Base-by-base conservation (phyloP, 2,113 vertebrate species). In the Cebus imitator region DNA sequence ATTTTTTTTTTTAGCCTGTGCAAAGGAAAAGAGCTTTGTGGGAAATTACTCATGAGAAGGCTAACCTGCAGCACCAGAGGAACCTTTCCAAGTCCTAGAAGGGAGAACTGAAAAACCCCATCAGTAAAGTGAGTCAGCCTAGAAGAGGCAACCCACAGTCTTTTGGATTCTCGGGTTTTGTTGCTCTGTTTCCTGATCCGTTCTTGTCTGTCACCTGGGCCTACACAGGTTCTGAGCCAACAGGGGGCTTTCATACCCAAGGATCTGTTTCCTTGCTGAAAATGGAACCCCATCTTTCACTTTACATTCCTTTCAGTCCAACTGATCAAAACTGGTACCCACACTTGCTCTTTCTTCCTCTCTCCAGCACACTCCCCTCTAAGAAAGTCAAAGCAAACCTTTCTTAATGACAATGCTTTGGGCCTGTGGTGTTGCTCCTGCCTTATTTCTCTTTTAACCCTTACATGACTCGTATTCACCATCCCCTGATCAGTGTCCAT, bases 401-500 rank as follows among this genome's bases (percentile, higher is more conserved):
- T 94, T 93, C 87, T 78, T 43, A 70, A 55, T 27, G 68, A 48
- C 68, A 79, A 40, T 1, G 8, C 92, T 78, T 45, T 10, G 72
- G 91, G 73, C 78, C 97, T 91, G 0, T 94, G 80, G 91, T 57
- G 50, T 95, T 80, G 75, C 57, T 97, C 96, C 94, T 86, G 92
- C 97, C 97, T 97, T 81, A 76, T 78, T 94, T 96, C 92, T 93
- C 93, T 95, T 73, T 85, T 78, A 92, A 66, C 90, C 91, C 90
- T 82, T 30, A 80, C 66, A 9, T 64, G 72, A 93, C 91, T 86
- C 82, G 75, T 61, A 66, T 91, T 91, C 93, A 20, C 50, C 83
- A 20, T 83, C 94, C 96, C 87, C 37, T 27, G 50, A 94, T 88
- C 92, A 21, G 68, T 85, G 96, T 83, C 93, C 94, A 30, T 85